Evolutionary conservation across 2,888 invertebrate species (phyloP).

Genomic region (Disparrhopalites patrizii): DNA sequence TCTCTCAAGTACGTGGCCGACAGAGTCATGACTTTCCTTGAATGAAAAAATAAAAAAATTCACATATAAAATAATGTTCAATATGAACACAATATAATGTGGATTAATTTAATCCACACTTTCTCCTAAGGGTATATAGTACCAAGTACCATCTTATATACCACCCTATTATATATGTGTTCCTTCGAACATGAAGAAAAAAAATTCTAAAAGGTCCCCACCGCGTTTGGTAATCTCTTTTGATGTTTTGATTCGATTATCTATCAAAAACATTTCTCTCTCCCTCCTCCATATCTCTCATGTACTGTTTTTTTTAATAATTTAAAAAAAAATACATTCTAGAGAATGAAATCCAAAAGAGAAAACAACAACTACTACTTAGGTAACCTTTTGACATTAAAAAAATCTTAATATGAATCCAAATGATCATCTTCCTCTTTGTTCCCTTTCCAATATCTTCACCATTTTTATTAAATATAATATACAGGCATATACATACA

Average conservation of each 20-base stretch:
- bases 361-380: conserved; percentile 13
- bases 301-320: neutral
- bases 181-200: too few relatives aligned
- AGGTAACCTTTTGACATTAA: conserved; percentile 20
- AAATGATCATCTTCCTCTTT: too few relatives aligned
- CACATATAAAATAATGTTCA: too few relatives aligned
- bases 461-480: too few relatives aligned
- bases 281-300: conserved; percentile 2
- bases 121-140: too few relatives aligned
- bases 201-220: neutral
- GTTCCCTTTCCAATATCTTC: too few relatives aligned
- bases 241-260: conserved; percentile 21
- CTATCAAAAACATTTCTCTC: conserved; percentile 15
- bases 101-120: neutral
- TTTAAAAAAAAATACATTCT: neutral
- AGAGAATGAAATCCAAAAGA: conserved; percentile 3
- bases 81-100: neutral
- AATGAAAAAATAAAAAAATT: too few relatives aligned
- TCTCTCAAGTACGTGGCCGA: too few relatives aligned
- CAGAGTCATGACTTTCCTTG: too few relatives aligned
- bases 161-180: too few relatives aligned
- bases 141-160: too few relatives aligned
- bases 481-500: too few relatives aligned
- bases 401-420: neutral
- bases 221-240: conserved; percentile 7